These are phyloP conservation scores for Tangara arthus DNA, from an alignment of 2,797 vertebrate species.

Conservation along the genomic window DNA sequence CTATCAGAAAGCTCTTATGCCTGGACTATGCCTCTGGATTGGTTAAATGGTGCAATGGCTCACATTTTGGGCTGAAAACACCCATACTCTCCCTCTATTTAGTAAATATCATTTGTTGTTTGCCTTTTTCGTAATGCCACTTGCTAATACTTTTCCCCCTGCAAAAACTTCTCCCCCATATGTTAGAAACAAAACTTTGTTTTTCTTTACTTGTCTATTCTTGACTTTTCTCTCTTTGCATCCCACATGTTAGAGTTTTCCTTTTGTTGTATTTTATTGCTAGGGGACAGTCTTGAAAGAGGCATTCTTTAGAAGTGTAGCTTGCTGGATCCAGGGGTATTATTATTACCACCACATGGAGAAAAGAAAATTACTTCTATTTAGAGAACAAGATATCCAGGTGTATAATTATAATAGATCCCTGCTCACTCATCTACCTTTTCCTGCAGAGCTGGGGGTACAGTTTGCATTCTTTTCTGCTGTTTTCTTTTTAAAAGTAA, in stretches of 20 bases:
- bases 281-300: conserved; percentile 38
- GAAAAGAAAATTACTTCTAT: conserved; percentile 45
- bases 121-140: neutral
- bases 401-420: conserved; percentile 37
- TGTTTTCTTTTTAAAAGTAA: neutral
- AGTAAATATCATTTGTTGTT: neutral
- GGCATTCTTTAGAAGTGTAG: neutral
- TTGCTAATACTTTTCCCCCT: neutral
- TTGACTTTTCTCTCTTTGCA: neutral
- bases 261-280: conserved; percentile 22
- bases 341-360: conserved; percentile 31
- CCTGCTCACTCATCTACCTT: neutral
- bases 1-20: neutral
- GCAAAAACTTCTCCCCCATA: neutral
- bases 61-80: neutral
- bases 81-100: neutral
- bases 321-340: neutral
- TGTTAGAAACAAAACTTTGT: conserved; percentile 17
- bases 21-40: neutral
- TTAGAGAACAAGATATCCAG: conserved; percentile 42
- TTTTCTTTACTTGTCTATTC: conserved; percentile 5
- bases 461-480: conserved; percentile 7
- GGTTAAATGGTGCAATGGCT: neutral
- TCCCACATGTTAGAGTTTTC: neutral
- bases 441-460: neutral